These are phyloP conservation scores for Diplogasteroides magnus DNA, from an alignment of 1,140 invertebrate genomes.

Conservation along the genomic window DNA sequence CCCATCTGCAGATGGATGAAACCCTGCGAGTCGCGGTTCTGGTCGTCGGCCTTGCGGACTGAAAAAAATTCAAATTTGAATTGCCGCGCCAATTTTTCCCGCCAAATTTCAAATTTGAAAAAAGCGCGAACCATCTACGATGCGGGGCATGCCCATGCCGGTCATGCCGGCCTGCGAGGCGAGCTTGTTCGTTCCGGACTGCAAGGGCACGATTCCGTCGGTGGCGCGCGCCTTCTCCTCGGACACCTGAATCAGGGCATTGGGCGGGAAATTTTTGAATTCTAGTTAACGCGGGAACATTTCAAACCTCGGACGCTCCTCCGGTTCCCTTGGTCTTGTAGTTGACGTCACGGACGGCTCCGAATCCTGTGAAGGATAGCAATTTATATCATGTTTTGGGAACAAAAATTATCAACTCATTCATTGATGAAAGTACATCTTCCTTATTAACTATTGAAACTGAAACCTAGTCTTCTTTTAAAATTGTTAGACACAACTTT, in stretches of 20 bases:
- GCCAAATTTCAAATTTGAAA: not conserved
- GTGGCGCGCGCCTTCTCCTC: slow-evolving; percentile 55
- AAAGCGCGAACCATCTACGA: slow-evolving; percentile 48
- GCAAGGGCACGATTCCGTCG: slow-evolving; percentile 54
- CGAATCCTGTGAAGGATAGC: slow-evolving; percentile 41
- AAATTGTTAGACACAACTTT: too few species aligned
- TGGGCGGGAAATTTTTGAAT: too few species aligned
- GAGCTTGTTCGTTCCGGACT: slow-evolving; percentile 41
- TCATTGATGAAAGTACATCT: too few species aligned
- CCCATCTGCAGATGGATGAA: slow-evolving; percentile 55
- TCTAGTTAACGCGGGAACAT: too few species aligned
- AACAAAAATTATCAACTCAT: slow-evolving; percentile 4
- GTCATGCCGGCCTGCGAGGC: slow-evolving; percentile 48
- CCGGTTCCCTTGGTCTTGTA: slow-evolving; percentile 54
- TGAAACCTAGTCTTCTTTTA: too few species aligned
- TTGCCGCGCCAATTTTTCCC: too few species aligned
- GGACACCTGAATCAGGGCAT: slow-evolving; percentile 34
- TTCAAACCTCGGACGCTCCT: slow-evolving; percentile 43
- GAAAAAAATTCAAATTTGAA: slow-evolving; percentile 15
- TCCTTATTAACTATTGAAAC: too few species aligned
- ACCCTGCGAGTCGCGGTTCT: slow-evolving; percentile 53
- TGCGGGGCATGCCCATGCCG: slow-evolving; percentile 55
- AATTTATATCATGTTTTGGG: slow-evolving; percentile 17
- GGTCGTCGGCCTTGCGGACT: slow-evolving; percentile 52
- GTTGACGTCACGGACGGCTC: slow-evolving; percentile 52